Base-by-base conservation (phyloP, 1,140 invertebrate genomes). In the Lethrus apterus region DNA sequence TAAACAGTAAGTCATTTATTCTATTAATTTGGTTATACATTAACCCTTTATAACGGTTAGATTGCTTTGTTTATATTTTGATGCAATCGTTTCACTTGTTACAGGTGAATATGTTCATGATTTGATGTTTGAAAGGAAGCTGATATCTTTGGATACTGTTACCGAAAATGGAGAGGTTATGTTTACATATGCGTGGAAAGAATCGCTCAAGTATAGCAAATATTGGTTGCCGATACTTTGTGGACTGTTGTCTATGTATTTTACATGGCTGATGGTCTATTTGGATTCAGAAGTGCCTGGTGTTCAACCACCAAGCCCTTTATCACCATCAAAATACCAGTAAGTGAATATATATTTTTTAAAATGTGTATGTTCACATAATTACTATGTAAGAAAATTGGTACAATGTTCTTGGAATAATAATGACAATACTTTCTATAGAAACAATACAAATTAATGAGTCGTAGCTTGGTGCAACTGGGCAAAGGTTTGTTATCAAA, bases 231-330 rank as follows among this genome's bases (percentile, higher is more conserved):
- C 66, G 10, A n/a, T 57, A 4, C 5, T 64, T 4, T 64, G 63
- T 50, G 66, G 65, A 0, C 30, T 57, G 17, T 26, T 65, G 20
- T 51, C 54, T 10, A 60, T 61, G 1, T 63, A 60, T 29, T 70
- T 73, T 46, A 69, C 63, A 3, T 71, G 65, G 55, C 52, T 65
- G 17, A 63, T 72, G 33, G 68, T 73, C 9, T 74, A 71, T 58
- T 60, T 73, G 40, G 72, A 74, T 53, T 73, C 71, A 14, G 60
- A 62, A 38, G 58, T 67, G 17, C 72, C 72, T 0, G 72, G 72
- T 11, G 54, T 70, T 2, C 60, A 61, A 54, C 72, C 72, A 4
- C 72, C 71, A 2, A 65, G 69, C 29, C 70, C 70, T 4, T 64
- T 73, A 23, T 67, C 69, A 43, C 63, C 69, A 14, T 54, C 54